phyloP scores from a whole-genome alignment of 2,113 vertebrate species.

The Perca fluviatilis region DNA sequence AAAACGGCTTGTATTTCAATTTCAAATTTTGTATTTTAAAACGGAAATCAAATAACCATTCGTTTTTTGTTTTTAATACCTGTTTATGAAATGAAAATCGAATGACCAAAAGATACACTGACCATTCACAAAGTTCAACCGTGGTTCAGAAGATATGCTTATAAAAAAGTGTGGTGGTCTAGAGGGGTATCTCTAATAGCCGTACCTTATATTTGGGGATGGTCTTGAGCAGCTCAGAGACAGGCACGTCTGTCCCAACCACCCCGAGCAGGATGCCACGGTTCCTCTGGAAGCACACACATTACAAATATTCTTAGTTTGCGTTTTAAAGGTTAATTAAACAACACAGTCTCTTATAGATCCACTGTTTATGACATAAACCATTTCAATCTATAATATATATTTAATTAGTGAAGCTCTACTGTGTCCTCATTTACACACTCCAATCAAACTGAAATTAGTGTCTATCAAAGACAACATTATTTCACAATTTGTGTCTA shows the following conservation, averaged over 20 bases:
- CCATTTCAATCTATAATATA: neutral
- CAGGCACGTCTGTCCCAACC: constrained; percentile 97
- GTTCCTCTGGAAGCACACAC: constrained; percentile 87
- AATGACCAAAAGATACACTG: too few relatives aligned
- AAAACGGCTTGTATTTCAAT: too few relatives aligned
- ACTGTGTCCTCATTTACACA: constrained; percentile 41
- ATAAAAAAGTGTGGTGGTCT: neutral
- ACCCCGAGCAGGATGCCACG: constrained; percentile 96
- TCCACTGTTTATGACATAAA: neutral
- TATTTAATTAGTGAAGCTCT: constrained; percentile 26
- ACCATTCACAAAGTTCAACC: neutral
- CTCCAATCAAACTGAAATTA: constrained; percentile 55
- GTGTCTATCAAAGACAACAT: constrained; percentile 27
- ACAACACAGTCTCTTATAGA: neutral
- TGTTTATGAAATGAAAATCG: too few relatives aligned
- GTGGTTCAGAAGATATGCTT: neutral
- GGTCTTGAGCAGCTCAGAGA: constrained; percentile 96
- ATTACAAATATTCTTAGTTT: constrained; percentile 5
- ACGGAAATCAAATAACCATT: too few relatives aligned
- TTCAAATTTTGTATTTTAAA: too few relatives aligned
- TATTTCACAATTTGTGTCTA: constrained; percentile 41
- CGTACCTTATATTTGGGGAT: constrained; percentile 99
- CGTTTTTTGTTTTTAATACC: too few relatives aligned
- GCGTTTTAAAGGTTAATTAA: constrained; percentile 28
- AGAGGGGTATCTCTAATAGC: neutral